Percentiles rank a stretch among this genome's conserved stretches.
These are phyloP conservation scores for Cheilosia pagana DNA, from an alignment of 2,888 invertebrate genomes.

Conservation along the genomic window DNA sequence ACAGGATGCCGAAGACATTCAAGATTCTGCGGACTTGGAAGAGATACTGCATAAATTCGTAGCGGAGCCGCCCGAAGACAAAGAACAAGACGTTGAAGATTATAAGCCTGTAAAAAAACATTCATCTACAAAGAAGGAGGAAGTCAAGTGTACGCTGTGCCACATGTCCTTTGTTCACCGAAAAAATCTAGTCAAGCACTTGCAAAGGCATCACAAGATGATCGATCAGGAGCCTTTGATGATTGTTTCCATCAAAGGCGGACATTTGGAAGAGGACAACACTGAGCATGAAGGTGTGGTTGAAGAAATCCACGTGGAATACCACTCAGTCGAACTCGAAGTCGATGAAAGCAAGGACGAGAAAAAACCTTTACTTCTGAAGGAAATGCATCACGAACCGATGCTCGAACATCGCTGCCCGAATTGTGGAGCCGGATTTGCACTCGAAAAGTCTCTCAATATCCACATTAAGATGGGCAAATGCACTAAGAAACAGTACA, in stretches of 20 bases:
- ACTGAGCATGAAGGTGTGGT: not conserved
- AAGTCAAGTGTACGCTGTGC: conserved; percentile 71
- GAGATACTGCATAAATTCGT: not conserved
- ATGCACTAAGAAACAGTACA: conserved; percentile 83
- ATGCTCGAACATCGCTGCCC: conserved; percentile 78
- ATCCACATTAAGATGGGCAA: conserved; percentile 82
- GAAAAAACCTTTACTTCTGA: not conserved
- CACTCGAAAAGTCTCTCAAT: conserved; percentile 79
- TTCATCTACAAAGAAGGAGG: not conserved
- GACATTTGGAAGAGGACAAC: not conserved
- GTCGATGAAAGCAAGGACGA: conserved; percentile 1
- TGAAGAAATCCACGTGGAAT: conserved; percentile 56
- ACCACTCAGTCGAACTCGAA: conserved; percentile 83
- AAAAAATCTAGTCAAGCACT: conserved; percentile 83
- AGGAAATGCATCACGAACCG: not conserved
- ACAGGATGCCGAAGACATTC: conserved; percentile 12
- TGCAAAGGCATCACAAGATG: conserved; percentile 76
- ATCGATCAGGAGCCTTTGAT: conserved; percentile 78
- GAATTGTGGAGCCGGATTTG: conserved; percentile 82
- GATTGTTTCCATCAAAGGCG: conserved; percentile 76
- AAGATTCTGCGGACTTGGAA: not conserved
- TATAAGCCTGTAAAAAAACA: not conserved
- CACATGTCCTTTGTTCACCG: conserved; percentile 83
- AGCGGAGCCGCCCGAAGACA: conserved; percentile 3
- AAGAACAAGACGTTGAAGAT: conserved; percentile 10